phyloP scores from a whole-genome alignment of 1,140 invertebrate genomes.

The Uloborus diversus region DNA sequence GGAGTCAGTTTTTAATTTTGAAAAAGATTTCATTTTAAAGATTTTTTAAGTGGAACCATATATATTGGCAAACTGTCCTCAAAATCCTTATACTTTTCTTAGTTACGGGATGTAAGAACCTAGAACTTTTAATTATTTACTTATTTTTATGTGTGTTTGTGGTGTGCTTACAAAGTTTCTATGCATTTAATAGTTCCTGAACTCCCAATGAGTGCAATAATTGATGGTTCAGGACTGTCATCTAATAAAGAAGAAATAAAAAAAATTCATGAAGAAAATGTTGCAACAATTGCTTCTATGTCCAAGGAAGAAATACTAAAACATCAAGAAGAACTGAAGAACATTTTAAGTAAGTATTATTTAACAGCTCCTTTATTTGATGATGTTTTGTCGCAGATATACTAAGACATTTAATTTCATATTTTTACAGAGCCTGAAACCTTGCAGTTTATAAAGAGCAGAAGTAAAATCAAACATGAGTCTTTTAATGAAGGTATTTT shows the following conservation, averaged over 20 bases:
- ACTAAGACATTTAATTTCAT: background rate
- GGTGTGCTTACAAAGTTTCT: background rate
- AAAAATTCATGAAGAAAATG: conserved; percentile 79
- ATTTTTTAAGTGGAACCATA: background rate
- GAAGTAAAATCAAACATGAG: background rate
- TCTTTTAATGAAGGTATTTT: background rate
- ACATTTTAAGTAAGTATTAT: conserved; percentile 67
- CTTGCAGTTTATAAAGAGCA: background rate
- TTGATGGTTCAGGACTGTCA: conserved; percentile 5
- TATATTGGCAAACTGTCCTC: background rate
- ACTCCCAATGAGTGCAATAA: background rate
- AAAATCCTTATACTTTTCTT: background rate
- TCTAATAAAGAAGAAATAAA: conserved; percentile 61
- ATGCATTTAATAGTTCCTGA: background rate
- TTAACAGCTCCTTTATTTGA: background rate
- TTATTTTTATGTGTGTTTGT: background rate
- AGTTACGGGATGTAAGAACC: background rate
- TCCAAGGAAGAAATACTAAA: conserved; percentile 77
- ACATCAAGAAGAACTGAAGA: conserved; percentile 75
- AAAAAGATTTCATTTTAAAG: too few relatives aligned
- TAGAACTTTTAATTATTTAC: background rate
- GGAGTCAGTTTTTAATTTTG: too few relatives aligned
- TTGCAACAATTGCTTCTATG: conserved; percentile 75
- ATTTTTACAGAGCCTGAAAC: background rate
- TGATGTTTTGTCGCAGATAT: background rate